These are phyloP conservation scores for Ptychadena robeensis DNA, from an alignment of 2,797 vertebrate genomes.

Conservation along the genomic window DNA sequence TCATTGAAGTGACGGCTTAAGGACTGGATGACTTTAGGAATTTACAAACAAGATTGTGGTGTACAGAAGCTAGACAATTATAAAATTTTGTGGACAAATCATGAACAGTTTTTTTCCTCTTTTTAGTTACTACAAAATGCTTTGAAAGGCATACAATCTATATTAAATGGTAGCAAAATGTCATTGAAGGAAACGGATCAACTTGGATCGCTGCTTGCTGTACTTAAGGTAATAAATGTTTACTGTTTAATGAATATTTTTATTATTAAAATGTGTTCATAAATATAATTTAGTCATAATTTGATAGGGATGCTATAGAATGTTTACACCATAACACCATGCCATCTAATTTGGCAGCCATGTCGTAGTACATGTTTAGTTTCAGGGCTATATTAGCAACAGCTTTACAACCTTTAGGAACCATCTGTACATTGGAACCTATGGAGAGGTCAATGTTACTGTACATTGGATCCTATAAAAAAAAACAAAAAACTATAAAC, in stretches of 20 bases:
- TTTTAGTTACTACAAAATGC: slow-evolving; percentile 87
- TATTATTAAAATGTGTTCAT: too few relatives aligned
- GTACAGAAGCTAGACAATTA: too few relatives aligned
- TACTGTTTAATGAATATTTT: neutral
- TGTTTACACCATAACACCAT: neutral
- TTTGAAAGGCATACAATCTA: slow-evolving; percentile 89
- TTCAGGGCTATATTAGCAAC: too few relatives aligned
- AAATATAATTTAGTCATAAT: neutral
- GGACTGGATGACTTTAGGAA: too few relatives aligned
- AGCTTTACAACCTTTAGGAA: too few relatives aligned
- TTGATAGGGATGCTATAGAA: neutral
- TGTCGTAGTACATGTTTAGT: neutral
- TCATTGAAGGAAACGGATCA: slow-evolving; percentile 83
- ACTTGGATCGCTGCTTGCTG: slow-evolving; percentile 87
- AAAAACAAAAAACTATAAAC: too few relatives aligned
- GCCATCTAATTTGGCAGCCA: neutral
- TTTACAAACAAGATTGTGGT: too few relatives aligned
- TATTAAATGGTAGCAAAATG: slow-evolving; percentile 91
- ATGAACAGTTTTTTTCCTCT: neutral
- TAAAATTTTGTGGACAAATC: too few relatives aligned
- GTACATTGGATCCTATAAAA: too few relatives aligned
- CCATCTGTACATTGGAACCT: too few relatives aligned
- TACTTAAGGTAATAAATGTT: slow-evolving; percentile 83
- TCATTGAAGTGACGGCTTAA: too few relatives aligned
- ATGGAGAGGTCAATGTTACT: too few relatives aligned